Base-by-base conservation (phyloP, 2,888 invertebrate species). In the Epirrhoe alternata region DNA sequence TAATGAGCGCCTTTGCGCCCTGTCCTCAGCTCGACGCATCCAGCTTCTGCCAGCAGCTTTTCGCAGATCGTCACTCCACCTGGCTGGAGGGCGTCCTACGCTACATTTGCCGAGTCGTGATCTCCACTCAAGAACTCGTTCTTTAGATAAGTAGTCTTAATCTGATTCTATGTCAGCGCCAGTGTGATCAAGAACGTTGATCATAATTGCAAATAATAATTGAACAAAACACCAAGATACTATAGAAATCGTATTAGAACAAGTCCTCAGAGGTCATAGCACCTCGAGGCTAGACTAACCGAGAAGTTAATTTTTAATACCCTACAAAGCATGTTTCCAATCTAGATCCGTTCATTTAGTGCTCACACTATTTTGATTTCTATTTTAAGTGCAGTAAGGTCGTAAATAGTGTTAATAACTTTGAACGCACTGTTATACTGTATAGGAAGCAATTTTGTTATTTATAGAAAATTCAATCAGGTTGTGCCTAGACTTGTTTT, bases 231-330 rank as follows among this genome's bases (percentile, higher is more conserved):
- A 51, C 24, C 3, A 42, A 59, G 14, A 24, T 30, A 52, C 42
- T 60, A 52, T 55, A 45, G 12, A 51, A 61, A 55, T 52, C 42
- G 24, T 65, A 66, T 57, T 69, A 69, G 71, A 62, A 67, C 14
- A 63, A 61, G 64, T 50, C 65, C 63, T 51, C 55, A 16, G 33
- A 78, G 79, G 72, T 77, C 76, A 71, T 69, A 75, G 76, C 72
- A 74, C 78, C 65, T 62, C 69, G 70, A 55, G 70, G 77, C 78
- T 74, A 80, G 77, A 80, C 79, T 80, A 75, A 80, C 78, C 75
- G 70, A 77, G 69, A 73, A 66, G 75, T 82, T 74, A 76, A 81
- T 82, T 79, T 78, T 81, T 81, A 79, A 83, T 81, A 57, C 72
- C 61, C 72, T 61, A 66, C 68, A 67, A 69, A 72, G 69, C 72